Conservation (phyloP, 2,113 vertebrate genomes). For the Actenoides hombroni region DNA sequence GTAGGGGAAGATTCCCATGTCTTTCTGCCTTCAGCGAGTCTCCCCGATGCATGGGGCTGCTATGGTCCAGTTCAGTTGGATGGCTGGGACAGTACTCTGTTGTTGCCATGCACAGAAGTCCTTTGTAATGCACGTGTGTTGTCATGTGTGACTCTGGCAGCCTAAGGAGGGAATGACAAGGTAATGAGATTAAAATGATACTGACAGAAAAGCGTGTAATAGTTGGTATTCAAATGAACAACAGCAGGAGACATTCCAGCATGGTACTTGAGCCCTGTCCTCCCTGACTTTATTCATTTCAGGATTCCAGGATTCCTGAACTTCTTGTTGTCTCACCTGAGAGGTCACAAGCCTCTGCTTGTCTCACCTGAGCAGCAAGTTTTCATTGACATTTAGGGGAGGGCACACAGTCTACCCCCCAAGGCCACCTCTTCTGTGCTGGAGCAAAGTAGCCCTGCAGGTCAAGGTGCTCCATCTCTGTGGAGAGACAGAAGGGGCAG, state of each 20-base stretch:
- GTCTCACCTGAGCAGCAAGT: not conserved
- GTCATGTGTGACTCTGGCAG: not conserved
- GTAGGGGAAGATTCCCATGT: not conserved
- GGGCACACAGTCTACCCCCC: not conserved
- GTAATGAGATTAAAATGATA: not conserved
- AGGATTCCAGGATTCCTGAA: not conserved
- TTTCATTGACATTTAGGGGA: not conserved
- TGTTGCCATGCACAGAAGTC: not conserved
- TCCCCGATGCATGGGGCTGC: not conserved
- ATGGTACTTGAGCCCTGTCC: not conserved
- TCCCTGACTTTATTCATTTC: not conserved
- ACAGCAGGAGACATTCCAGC: not conserved
- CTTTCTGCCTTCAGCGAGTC: not conserved
- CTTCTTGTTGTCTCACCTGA: not conserved
- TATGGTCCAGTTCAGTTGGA: not conserved
- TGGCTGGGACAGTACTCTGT: not conserved
- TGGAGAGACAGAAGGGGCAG: not conserved
- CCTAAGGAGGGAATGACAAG: not conserved
- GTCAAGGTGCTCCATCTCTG: not conserved
- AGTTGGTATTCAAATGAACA: not conserved
- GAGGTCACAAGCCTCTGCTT: not conserved
- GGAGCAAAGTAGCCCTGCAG: not conserved
- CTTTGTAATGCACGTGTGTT: fast-evolving
- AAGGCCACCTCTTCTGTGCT: not conserved
- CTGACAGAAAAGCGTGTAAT: not conserved